Evolutionary conservation across 2,797 vertebrate species (phyloP).

Genomic region (Gymnopithys bicolor): DNA sequence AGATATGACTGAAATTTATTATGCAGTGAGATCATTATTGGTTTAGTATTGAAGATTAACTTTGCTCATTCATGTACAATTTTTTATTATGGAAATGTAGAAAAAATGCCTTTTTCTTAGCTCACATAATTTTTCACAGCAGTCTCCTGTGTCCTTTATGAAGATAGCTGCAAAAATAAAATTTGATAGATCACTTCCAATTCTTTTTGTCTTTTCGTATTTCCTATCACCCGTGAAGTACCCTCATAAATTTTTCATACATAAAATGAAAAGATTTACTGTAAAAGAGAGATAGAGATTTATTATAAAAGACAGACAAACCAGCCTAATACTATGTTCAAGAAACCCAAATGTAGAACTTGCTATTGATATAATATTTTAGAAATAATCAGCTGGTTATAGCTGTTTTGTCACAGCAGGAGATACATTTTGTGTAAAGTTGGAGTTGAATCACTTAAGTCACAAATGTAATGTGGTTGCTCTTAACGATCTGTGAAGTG

Average conservation of each 20-base stretch:
- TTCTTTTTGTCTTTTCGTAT: conserved; percentile 44
- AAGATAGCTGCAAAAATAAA: conserved; percentile 19
- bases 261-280: conserved; percentile 11
- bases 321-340: not conserved
- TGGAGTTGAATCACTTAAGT: not conserved
- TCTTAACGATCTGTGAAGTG: not conserved
- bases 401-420: not conserved
- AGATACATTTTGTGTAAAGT: not conserved
- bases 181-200: conserved; percentile 33
- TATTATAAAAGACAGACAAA: not conserved
- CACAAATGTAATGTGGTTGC: not conserved
- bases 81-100: not conserved
- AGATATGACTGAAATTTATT: not conserved
- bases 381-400: not conserved
- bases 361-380: not conserved
- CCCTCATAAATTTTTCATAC: conserved; percentile 44
- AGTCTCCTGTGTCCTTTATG: not conserved
- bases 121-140: not conserved
- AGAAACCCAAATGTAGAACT: not conserved
- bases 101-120: not conserved
- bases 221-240: not conserved
- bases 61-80: not conserved
- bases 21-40: not conserved
- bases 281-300: not conserved
- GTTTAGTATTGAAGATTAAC: not conserved